Evolutionary conservation across 2,888 invertebrate genomes (phyloP), one percentile per base, ranked within the genome.

Genomic region (Allygus modestus): DNA sequence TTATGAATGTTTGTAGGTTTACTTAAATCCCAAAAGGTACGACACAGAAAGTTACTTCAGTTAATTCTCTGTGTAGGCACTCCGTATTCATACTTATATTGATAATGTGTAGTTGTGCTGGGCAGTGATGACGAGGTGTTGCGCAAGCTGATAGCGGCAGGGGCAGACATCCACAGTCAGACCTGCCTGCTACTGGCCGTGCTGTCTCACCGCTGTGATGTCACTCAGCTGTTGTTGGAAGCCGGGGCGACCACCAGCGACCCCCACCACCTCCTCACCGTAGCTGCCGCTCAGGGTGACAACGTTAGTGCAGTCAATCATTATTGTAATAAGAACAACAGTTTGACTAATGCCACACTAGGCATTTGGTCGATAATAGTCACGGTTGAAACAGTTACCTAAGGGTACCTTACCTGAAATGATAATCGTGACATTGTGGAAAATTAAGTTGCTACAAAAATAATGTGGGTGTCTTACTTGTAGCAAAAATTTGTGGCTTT

Each of bases 51-150:
- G n/a, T n/a, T n/a, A n/a, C n/a, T n/a, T n/a, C n/a, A n/a, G n/a
- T n/a, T n/a, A n/a, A n/a, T n/a, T n/a, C n/a, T n/a, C n/a, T n/a
- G n/a, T n/a, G n/a, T n/a, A n/a, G n/a, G n/a, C n/a, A n/a, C n/a
- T n/a, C n/a, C n/a, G n/a, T n/a, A n/a, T n/a, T n/a, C n/a, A n/a
- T n/a, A n/a, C n/a, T n/a, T n/a, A n/a, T n/a, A n/a, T n/a, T n/a
- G n/a, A n/a, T n/a, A n/a, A n/a, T n/a, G n/a, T 43, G n/a, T 79
- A 84, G 84, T 84, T 5, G 69, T 79, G 12, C 84, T 84, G 12
- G 81, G 81, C 5, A 69, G 69, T 37, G 54, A 84, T 1, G 69
- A 26, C 20, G 43, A 20, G 31, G 79, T 79, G 17, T n/a, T 84
- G 31, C n/a, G 26, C 20, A 61, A 20, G 81, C 79, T 84, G 20